A percentile compares a stretch with the other conserved stretches of the same genome.
Conservation (phyloP, 2,113 vertebrate genomes). For the Marcusenius ussheri region DNA sequence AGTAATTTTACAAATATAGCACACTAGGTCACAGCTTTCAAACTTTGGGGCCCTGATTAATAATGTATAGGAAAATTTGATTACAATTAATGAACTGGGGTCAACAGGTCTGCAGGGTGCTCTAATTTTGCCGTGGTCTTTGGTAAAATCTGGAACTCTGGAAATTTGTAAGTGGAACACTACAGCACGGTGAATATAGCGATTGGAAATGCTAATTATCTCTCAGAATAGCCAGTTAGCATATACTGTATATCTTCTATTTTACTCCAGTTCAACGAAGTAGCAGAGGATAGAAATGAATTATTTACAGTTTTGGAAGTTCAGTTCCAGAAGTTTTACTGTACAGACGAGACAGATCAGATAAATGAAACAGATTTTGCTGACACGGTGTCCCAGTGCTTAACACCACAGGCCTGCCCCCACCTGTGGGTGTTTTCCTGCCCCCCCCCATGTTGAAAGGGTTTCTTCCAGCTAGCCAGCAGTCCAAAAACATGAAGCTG, state of each 20-base stretch:
- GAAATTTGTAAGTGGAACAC: background rate
- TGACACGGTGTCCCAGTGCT: background rate
- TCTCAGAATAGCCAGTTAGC: background rate
- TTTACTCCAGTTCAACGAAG: background rate
- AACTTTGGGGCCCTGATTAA: background rate
- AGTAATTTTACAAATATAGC: background rate
- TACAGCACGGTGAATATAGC: background rate
- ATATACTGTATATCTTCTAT: background rate
- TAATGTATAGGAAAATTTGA: slow-evolving; percentile 2
- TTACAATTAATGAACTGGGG: background rate
- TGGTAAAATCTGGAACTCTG: background rate
- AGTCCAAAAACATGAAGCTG: background rate
- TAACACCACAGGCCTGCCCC: background rate
- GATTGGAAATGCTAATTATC: background rate
- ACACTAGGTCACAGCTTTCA: background rate
- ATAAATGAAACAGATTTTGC: background rate
- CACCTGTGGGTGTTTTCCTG: background rate
- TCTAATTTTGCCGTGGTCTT: background rate
- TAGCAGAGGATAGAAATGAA: background rate
- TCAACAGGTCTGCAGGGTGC: background rate
- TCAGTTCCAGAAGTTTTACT: background rate
- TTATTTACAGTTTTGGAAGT: background rate
- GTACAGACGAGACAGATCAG: background rate
- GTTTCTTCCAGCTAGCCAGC: background rate
- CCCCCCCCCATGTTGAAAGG: background rate